Base-by-base conservation (phyloP, 2,888 invertebrate genomes). In the Boloria euphrosyne region DNA sequence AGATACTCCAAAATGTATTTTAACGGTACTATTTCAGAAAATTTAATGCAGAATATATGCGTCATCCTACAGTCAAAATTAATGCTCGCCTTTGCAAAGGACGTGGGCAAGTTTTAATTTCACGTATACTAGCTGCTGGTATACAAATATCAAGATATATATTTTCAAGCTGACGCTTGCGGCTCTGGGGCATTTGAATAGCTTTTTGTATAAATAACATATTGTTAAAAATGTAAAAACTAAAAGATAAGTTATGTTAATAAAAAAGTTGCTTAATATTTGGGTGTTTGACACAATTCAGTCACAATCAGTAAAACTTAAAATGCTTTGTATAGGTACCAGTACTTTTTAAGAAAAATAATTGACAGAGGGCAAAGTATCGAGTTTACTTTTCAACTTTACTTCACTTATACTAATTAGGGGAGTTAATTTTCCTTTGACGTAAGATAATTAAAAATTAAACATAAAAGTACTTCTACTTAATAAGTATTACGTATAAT, bases 1-100 rank as follows among this genome's bases (percentile, higher is more conserved):
- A 38, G n/a, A 78, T 77, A 75, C 16, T n/a, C 38, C 31, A 43
- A 22, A 38, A 50, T 10, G 31, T 61, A 54, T 14, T 60, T 55
- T 47, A 18, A 27, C 60, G 43, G 22, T 22, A 59, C n/a, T 31
- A 13, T 53, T 22, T n/a, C 14, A 43, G 14, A 44, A 31, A 27
- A 1, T 43, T 50, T 22, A 27, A n/a, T 58, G 38, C 4, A 3
- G 43, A 44, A 13, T 13, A 22, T 13, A 31, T 22, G 17, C 44
- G 3, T 16, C 7, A 46, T 13, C 13, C 13, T 43, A 14, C 16
- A 10, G 31, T 43, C 18, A 52, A 43, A 22, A 7, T 51, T n/a
- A 47, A 16, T 38, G 31, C 10, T 38, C 3, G 31, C 31, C 31
- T 7, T 38, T 38, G 2, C 31, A 38, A 38, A 38, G 31, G 31